These are phyloP conservation scores for Aspidiotus rigidus DNA, from an alignment of 2,888 invertebrate genomes.

Conservation along the genomic window DNA sequence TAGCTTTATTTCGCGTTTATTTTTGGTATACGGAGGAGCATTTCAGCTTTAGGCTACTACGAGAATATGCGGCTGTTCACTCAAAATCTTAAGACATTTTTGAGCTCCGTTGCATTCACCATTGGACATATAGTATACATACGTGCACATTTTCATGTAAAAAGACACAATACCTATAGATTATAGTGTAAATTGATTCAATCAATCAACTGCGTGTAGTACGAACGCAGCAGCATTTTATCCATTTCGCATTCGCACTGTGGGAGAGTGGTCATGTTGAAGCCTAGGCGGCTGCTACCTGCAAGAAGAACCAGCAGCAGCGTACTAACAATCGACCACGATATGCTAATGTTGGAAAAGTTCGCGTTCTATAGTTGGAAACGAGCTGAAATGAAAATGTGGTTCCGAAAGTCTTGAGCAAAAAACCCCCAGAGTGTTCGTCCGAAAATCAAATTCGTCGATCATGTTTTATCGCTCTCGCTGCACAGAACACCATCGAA, in stretches of 20 bases:
- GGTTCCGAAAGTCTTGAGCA: too few species aligned
- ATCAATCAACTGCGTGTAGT: slow-evolving; percentile 9
- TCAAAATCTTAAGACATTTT: slow-evolving; percentile 28
- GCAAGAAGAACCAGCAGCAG: too few species aligned
- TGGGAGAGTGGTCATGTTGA: background rate
- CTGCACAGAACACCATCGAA: too few species aligned
- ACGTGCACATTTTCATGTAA: background rate
- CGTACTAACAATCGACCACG: background rate
- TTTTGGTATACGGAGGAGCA: too few species aligned
- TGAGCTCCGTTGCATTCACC: slow-evolving; percentile 5
- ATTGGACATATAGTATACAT: background rate
- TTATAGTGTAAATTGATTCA: too few species aligned
- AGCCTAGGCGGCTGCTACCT: too few species aligned
- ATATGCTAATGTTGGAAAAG: slow-evolving; percentile 4
- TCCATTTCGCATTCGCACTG: background rate
- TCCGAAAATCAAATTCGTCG: too few species aligned
- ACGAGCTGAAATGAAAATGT: too few species aligned
- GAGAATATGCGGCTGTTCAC: background rate
- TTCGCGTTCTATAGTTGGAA: slow-evolving; percentile 1
- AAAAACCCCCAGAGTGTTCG: too few species aligned
- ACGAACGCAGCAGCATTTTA: slow-evolving; percentile 9
- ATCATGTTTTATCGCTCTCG: too few species aligned
- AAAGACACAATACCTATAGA: too few species aligned
- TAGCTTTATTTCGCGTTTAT: too few species aligned
- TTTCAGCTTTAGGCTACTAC: background rate